These are phyloP conservation scores for Oncopodura yosiiana DNA, from an alignment of 1,140 invertebrate species.

Conservation along the genomic window DNA sequence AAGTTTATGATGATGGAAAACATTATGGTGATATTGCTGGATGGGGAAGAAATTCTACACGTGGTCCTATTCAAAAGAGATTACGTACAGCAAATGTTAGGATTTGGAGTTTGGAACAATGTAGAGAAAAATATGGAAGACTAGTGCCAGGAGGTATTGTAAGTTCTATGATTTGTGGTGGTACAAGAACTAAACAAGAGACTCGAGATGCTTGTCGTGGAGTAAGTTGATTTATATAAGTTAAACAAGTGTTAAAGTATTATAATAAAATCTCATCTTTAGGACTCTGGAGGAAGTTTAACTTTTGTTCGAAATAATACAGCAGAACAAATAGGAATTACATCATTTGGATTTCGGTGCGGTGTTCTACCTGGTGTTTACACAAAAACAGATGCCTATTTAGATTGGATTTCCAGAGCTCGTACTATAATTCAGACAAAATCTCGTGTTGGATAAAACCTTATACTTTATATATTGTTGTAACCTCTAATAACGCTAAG, in stretches of 20 bases:
- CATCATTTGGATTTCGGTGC: conserved; percentile 5
- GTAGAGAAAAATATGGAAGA: conserved; percentile 63
- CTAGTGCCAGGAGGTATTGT: conserved; percentile 79
- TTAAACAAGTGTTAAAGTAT: too few relatives aligned
- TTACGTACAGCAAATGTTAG: conserved; percentile 74
- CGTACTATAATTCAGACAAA: too few relatives aligned
- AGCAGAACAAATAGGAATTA: conserved; percentile 9
- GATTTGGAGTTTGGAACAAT: conserved; percentile 70
- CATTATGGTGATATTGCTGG: not conserved
- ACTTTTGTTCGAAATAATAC: too few relatives aligned
- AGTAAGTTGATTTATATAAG: too few relatives aligned
- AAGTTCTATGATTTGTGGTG: conserved; percentile 75
- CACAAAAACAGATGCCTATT: conserved; percentile 6
- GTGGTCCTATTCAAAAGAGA: conserved; percentile 37
- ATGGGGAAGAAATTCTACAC: conserved; percentile 12
- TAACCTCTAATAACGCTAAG: too few relatives aligned
- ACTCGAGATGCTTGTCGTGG: conserved; percentile 80
- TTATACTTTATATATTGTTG: too few relatives aligned
- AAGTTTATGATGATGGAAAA: not conserved
- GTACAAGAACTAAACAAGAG: conserved; percentile 60
- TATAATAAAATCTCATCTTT: too few relatives aligned
- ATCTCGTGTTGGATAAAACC: too few relatives aligned
- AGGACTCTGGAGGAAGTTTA: too few relatives aligned
- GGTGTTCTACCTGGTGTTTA: conserved; percentile 17
- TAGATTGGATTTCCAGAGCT: conserved; percentile 15